phyloP scores from a whole-genome alignment of 2,888 invertebrate genomes.

The Atrina japonica region DNA sequence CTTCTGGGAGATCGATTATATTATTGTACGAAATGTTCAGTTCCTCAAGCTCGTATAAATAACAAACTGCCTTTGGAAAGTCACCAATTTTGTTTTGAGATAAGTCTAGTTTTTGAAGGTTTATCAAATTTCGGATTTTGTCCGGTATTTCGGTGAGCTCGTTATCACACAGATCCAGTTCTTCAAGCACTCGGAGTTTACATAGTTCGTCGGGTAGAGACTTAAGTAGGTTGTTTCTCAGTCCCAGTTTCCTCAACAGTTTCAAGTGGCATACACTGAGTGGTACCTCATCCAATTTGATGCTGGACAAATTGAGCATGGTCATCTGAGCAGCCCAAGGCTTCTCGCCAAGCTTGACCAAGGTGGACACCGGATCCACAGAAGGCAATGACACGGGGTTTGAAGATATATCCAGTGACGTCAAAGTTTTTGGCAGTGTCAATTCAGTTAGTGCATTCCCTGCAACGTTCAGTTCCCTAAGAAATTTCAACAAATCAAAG shows the following conservation, averaged over 20 bases:
- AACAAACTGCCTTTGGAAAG: constrained; percentile 80
- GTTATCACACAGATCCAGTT: constrained; percentile 71
- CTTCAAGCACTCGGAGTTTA: constrained; percentile 64
- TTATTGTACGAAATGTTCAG: constrained; percentile 76
- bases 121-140: constrained; percentile 59
- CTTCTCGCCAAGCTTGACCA: constrained; percentile 66
- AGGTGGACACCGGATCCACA: constrained; percentile 61
- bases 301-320: constrained; percentile 65
- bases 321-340: constrained; percentile 68
- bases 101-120: constrained; percentile 86
- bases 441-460: constrained; percentile 72
- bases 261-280: constrained; percentile 65
- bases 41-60: constrained; percentile 64
- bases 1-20: constrained; percentile 71
- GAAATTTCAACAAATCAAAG: constrained; percentile 67
- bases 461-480: constrained; percentile 69
- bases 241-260: constrained; percentile 63
- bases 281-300: constrained; percentile 71
- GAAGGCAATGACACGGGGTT: constrained; percentile 71
- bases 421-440: constrained; percentile 68
- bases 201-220: constrained; percentile 68
- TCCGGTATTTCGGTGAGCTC: constrained; percentile 58
- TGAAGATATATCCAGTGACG: constrained; percentile 63
- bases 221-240: constrained; percentile 70
- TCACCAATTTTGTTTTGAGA: constrained; percentile 78